These are phyloP conservation scores for Phalacrocorax aristotelis DNA, from an alignment of 2,113 vertebrate genomes.

Conservation along the genomic window DNA sequence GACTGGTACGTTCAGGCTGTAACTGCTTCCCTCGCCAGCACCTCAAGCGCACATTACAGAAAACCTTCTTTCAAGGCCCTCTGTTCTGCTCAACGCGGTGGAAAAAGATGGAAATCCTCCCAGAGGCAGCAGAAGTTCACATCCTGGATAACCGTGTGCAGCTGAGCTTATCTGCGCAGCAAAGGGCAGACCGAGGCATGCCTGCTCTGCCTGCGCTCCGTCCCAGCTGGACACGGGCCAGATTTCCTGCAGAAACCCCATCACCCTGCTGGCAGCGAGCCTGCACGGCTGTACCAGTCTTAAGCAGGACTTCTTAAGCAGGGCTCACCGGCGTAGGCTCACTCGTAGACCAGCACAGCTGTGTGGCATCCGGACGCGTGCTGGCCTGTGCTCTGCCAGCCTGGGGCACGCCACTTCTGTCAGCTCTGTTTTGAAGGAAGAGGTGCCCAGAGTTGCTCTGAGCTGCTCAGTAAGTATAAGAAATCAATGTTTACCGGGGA, in stretches of 20 bases:
- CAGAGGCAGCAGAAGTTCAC: neutral
- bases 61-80: neutral
- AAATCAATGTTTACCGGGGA: neutral
- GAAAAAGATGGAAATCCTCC: neutral
- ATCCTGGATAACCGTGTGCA: neutral
- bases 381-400: accelerated
- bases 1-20: neutral
- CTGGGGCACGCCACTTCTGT: accelerated
- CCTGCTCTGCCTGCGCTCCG: neutral
- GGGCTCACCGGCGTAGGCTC: neutral
- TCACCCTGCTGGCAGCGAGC: neutral
- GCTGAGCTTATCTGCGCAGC: neutral
- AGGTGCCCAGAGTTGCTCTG: neutral
- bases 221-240: neutral
- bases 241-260: accelerated
- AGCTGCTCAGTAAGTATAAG: accelerated
- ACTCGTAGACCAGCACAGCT: neutral
- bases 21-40: neutral
- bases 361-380: accelerated
- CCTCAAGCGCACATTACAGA: accelerated
- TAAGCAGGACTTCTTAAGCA: neutral
- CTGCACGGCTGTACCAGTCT: accelerated
- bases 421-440: neutral
- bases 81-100: neutral
- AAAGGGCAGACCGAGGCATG: neutral